Evolutionary conservation across 2,113 vertebrate genomes (phyloP).

Genomic region (Solea solea): DNA sequence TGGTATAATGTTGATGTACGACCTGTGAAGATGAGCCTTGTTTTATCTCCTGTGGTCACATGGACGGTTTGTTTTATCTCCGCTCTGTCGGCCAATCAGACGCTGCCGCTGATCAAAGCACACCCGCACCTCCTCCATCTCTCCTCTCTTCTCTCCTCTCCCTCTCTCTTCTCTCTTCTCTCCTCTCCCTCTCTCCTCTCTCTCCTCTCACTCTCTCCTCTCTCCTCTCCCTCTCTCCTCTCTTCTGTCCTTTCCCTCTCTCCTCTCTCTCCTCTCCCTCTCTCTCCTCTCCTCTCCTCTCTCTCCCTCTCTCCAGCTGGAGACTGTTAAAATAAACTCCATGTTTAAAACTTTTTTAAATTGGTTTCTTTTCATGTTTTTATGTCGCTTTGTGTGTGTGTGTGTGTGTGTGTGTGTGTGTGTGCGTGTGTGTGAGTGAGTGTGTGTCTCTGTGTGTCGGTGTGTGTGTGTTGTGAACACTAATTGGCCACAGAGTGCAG

Average conservation of each 20-base stretch:
- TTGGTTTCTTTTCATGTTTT: slow-evolving; percentile 74
- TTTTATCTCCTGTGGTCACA: slow-evolving; percentile 76
- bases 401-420: slow-evolving; percentile 34
- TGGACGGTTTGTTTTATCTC: slow-evolving; percentile 75
- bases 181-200: too few relatives aligned
- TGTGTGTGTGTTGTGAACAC: slow-evolving; percentile 36
- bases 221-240: too few relatives aligned
- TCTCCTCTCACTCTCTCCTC: too few relatives aligned
- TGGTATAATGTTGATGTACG: slow-evolving; percentile 79
- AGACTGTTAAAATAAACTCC: slow-evolving; percentile 80
- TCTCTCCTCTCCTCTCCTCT: too few relatives aligned
- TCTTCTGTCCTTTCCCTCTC: too few relatives aligned
- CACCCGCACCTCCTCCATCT: slow-evolving; percentile 61
- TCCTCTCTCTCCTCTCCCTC: too few relatives aligned
- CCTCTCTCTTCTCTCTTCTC: background rate
- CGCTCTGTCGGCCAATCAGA: slow-evolving; percentile 25
- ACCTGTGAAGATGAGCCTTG: slow-evolving; percentile 72
- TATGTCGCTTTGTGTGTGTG: slow-evolving; percentile 42
- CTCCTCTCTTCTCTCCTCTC: too few relatives aligned
- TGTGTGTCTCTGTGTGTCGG: slow-evolving; percentile 19
- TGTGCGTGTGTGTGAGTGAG: slow-evolving; percentile 30
- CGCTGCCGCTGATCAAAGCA: slow-evolving; percentile 76
- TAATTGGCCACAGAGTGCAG: slow-evolving; percentile 64
- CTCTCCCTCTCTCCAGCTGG: slow-evolving; percentile 66
- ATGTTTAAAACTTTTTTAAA: slow-evolving; percentile 74